Base-by-base conservation (phyloP, 2,888 invertebrate genomes). In the Resseliella maxima region DNA sequence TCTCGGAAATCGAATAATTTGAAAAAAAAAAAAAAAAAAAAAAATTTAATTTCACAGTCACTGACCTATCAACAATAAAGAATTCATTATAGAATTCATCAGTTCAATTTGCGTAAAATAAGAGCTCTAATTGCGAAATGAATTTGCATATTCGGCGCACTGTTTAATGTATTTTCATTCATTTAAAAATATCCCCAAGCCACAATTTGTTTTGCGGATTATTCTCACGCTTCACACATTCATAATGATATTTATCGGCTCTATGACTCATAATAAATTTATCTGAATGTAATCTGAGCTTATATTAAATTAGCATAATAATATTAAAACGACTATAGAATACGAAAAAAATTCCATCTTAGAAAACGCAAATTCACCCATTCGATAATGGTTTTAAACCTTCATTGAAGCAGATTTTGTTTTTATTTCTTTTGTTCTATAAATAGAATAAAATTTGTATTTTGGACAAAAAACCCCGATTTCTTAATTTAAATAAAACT, bases 11-110 rank as follows among this genome's bases (percentile, higher is more conserved):
- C 24, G 1, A 31, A 72, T 31, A 72, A 18, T 21, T 31, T 12
- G n/a, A 72, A 1, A 15, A 18, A 31, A 31, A 15, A 15, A n/a
- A 12, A 27, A n/a, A n/a, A n/a, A n/a, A n/a, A n/a, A n/a, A n/a
- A n/a, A n/a, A n/a, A n/a, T n/a, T n/a, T n/a, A n/a, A n/a, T 31
- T 72, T 31, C 31, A 72, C 72, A 72, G 72, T 72, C 72, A 72
- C 31, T 72, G 72, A 72, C 72, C 72, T 31, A 2, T 72, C 72
- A 72, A 31, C 72, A 72, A 72, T 31, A 59, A 2, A 59, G 24
- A 3, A 15, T 59, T 59, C 27, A 6, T n/a, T n/a, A n/a, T n/a
- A 3, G 5, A 72, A 31, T n/a, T 15, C 1, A 72, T 35, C 6
- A 15, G 24, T 59, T 50, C 50, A 50, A 2, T 2, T 50, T 50